Percentiles rank a stretch among this genome's conserved stretches.
Evolutionary conservation across 2,888 invertebrate genomes (phyloP).

Genomic region (Lissocephala sabroskyi): DNA sequence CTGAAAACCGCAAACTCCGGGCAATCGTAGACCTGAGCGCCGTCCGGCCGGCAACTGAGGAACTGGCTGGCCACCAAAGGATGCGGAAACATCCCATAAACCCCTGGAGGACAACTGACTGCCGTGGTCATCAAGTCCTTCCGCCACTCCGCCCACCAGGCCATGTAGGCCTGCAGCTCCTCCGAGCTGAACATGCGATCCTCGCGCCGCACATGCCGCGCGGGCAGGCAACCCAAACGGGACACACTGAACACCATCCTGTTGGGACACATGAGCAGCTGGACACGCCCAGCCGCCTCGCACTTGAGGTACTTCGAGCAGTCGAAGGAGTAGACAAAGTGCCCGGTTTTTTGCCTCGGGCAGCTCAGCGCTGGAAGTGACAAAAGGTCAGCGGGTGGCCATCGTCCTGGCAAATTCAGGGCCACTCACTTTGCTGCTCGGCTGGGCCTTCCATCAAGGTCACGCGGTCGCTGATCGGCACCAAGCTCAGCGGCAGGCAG

Average conservation of each 20-base stretch:
- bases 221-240: conserved; percentile 34
- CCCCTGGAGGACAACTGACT: conserved; percentile 33
- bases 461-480: conserved; percentile 29
- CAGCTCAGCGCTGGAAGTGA: conserved; percentile 63
- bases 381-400: background rate
- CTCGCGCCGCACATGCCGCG: conserved; percentile 32
- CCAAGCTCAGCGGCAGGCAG: conserved; percentile 26
- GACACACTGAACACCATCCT: conserved; percentile 75
- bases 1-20: conserved; percentile 73
- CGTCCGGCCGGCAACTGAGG: conserved; percentile 78
- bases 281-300: conserved; percentile 76
- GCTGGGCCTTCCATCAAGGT: background rate
- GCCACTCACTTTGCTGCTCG: conserved; percentile 22
- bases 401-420: conserved; percentile 22
- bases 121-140: background rate
- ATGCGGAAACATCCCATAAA: conserved; percentile 55
- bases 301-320: conserved; percentile 79
- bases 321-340: conserved; percentile 76
- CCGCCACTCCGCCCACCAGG: conserved; percentile 37
- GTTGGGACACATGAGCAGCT: conserved; percentile 76
- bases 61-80: conserved; percentile 76
- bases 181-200: conserved; percentile 35
- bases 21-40: conserved; percentile 72
- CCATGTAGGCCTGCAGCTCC: conserved; percentile 27
- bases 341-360: conserved; percentile 74